These are phyloP conservation scores for Hermaeophaga mercurialis DNA, from an alignment of 2,888 invertebrate genomes.

Conservation along the genomic window DNA sequence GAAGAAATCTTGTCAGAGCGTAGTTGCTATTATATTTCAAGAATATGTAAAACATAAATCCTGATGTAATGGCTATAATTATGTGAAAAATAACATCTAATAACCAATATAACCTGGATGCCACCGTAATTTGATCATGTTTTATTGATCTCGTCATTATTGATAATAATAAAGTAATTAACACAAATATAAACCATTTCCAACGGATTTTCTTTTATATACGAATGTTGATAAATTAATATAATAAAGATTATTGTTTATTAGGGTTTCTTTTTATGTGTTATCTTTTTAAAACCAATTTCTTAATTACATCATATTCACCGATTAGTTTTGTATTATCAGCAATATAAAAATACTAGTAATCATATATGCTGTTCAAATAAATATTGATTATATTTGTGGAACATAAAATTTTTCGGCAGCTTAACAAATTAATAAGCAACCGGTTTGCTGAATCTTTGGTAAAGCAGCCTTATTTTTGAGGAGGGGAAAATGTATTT, in stretches of 20 bases:
- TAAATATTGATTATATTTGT: too few species aligned
- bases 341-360: too few species aligned
- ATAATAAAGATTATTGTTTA: neutral
- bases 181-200: neutral
- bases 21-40: constrained; percentile 36
- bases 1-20: constrained; percentile 41
- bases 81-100: constrained; percentile 45
- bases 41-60: constrained; percentile 45
- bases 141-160: neutral
- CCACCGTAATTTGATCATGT: neutral
- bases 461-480: too few species aligned
- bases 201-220: neutral
- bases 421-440: too few species aligned
- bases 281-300: neutral
- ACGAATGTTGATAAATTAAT: neutral
- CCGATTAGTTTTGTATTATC: too few species aligned
- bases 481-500: too few species aligned
- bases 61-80: constrained; percentile 40
- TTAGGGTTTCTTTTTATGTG: neutral
- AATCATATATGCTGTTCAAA: too few species aligned
- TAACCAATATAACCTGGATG: constrained; percentile 30
- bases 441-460: too few species aligned
- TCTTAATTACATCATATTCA: too few species aligned
- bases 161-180: neutral
- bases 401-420: too few species aligned